Evolutionary conservation across 2,113 vertebrate species (phyloP), one percentile per base, ranked within the genome.

Genomic region (Protomyctophum bolini): DNA sequence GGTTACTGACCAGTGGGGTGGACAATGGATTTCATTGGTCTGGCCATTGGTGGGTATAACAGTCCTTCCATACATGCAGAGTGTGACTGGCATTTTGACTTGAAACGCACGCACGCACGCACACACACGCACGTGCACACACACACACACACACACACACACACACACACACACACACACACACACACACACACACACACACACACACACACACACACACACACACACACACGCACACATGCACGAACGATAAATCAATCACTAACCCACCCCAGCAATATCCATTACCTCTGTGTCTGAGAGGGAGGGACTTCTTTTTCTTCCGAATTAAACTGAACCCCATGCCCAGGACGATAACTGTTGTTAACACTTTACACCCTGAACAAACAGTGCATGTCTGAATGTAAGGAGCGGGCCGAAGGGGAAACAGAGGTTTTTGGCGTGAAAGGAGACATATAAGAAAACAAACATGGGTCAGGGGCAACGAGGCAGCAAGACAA

Each of bases 381-480:
- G 33, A 59, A 59, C 28, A 41, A 11, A 12, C 15, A 60, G 29
- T 60, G 28, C 5, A 2, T 7, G 59, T 47, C 15, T 10, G 6
- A 6, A 77, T 62, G 66, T 73, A 66, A 80, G 78, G 69, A 70
- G 63, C 41, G 63, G 46, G 63, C 65, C 56, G 58, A 64, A 57
- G 65, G 73, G 72, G 80, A 84, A 71, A 65, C 66, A 46, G 63
- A 51, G 55, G 76, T 61, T 75, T 70, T 80, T 70, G 73, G 72
- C 77, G 85, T 86, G 87, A 89, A 90, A 81, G 10, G 81, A 89
- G 80, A 90, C 76, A 78, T 70, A 64, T 72, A 83, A 82, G 79
- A 80, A 92, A 92, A 91, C 88, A 91, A 91, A 90, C 89, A 91
- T 61, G 33, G 86, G 82, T 82, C 83, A 80, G 73, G 70, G 80